Evolutionary conservation across 2,797 vertebrate genomes (phyloP), one percentile per base, ranked within the genome.

Genomic region (Sternotherus odoratus): DNA sequence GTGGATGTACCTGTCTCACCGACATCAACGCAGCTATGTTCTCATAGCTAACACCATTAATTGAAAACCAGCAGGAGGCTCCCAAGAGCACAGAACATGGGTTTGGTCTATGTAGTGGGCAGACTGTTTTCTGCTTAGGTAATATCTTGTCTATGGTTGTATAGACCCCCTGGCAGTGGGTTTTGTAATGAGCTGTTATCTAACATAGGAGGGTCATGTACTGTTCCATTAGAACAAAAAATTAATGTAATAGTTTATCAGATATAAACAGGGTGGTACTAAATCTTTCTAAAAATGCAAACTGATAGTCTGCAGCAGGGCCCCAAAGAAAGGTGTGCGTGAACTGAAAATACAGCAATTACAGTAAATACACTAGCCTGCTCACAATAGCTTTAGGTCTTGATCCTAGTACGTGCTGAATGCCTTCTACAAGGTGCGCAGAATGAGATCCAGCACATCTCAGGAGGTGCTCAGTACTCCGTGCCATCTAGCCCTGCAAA

Each of bases 1-100:
- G 75, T 75, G 72, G 72, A 8, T 28, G 43, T 26, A 75, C 12
- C 24, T 28, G 43, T 87, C 93, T 92, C 90, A 81, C 89, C 92
- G 95, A 95, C 94, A 94, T 94, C 80, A 50, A 87, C 50, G 1
- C 93, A 82, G 89, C 54, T 57, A 88, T 81, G 93, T 78, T 96
- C 96, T 95, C 78, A 93, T 81, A 3, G 28, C 93, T 83, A n/a
- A 87, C 94, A 82, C 93, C 95, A 96, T 95, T 36, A 96, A 90
- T 93, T 94, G 96, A 4, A 83, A 95, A 95, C 95, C 96, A 96
- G 95, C 96, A 94, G 96, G 96, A 96, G 95, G 95, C 49, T 95
- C 74, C 82, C 0, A 83, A 94, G 96, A 97, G 89, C 96, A 96
- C 88, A 95, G 89, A 80, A 77, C 3, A 1, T 24, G 79, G 89